These are phyloP conservation scores for Leucophora obtusa DNA, from an alignment of 2,888 invertebrate species.

Conservation along the genomic window DNA sequence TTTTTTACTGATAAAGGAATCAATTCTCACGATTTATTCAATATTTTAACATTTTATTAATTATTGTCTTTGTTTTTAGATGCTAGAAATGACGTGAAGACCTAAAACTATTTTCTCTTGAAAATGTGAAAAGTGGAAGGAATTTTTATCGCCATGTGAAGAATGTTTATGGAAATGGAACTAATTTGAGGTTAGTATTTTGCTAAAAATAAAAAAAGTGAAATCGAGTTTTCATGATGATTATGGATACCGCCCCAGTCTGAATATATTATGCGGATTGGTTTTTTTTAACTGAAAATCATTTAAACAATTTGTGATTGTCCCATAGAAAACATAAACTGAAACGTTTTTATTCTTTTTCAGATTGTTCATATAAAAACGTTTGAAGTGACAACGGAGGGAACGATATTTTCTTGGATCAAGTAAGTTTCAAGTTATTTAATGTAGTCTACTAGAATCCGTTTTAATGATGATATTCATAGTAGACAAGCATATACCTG, in stretches of 20 bases:
- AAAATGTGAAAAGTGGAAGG: background rate
- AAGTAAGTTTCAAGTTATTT: background rate
- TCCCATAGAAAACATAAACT: background rate
- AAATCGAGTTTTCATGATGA: background rate
- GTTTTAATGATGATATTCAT: constrained; percentile 64
- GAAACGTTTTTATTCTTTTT: background rate
- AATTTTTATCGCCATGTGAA: background rate
- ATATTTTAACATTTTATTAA: background rate
- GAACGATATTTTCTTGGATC: background rate
- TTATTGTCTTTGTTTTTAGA: background rate
- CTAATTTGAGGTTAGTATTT: background rate
- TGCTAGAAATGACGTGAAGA: background rate
- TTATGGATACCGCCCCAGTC: constrained; percentile 67
- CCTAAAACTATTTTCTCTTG: background rate
- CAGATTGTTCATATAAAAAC: background rate
- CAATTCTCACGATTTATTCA: background rate
- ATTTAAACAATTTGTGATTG: background rate
- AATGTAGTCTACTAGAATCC: background rate
- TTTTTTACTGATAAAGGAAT: constrained; percentile 29
- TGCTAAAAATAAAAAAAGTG: background rate
- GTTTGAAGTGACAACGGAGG: background rate
- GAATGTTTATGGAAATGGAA: background rate
- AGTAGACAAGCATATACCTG: constrained; percentile 68
- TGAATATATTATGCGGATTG: constrained; percentile 65
- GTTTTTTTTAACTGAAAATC: constrained; percentile 48